Conservation (phyloP, 2,797 vertebrate species). For the Phrynocephalus vlangalii region DNA sequence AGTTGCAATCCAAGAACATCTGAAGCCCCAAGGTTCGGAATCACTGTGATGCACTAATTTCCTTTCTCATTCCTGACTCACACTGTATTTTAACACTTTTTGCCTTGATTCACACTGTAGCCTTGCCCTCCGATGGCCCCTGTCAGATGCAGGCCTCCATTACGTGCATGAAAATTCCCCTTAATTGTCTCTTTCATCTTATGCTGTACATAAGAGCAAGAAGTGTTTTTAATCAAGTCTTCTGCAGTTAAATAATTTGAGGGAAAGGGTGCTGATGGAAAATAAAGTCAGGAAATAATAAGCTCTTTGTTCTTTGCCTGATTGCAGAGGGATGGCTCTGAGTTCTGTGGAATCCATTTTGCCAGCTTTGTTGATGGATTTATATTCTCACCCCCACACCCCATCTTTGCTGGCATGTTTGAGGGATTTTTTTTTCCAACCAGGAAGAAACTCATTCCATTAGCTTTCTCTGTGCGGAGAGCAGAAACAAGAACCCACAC, state of each 20-base stretch:
- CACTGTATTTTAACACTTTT: not conserved
- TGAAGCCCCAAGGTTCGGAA: not conserved
- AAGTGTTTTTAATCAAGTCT: conserved; percentile 18
- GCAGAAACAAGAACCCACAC: not conserved
- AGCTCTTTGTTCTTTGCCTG: not conserved
- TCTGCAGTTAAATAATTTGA: conserved; percentile 14
- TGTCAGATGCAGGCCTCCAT: not conserved
- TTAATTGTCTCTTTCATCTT: conserved; percentile 12
- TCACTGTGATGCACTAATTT: not conserved
- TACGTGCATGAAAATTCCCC: conserved; percentile 1
- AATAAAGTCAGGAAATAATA: conserved; percentile 12
- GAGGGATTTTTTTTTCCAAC: not conserved
- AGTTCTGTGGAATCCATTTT: conserved; percentile 10
- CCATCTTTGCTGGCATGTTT: not conserved
- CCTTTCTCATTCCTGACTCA: not conserved
- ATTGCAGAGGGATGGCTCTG: not conserved
- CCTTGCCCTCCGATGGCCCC: not conserved
- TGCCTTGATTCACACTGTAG: conserved; percentile 11
- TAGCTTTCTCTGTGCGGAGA: not conserved
- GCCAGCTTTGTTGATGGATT: not conserved
- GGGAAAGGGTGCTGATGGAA: not conserved
- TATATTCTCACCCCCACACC: not conserved
- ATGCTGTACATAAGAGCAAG: not conserved
- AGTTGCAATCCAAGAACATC: too few relatives aligned
- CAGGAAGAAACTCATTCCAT: not conserved